Percentiles rank a stretch among this genome's conserved stretches.
Evolutionary conservation across 2,113 vertebrate genomes (phyloP).

Genomic region (Nannospalax galili): DNA sequence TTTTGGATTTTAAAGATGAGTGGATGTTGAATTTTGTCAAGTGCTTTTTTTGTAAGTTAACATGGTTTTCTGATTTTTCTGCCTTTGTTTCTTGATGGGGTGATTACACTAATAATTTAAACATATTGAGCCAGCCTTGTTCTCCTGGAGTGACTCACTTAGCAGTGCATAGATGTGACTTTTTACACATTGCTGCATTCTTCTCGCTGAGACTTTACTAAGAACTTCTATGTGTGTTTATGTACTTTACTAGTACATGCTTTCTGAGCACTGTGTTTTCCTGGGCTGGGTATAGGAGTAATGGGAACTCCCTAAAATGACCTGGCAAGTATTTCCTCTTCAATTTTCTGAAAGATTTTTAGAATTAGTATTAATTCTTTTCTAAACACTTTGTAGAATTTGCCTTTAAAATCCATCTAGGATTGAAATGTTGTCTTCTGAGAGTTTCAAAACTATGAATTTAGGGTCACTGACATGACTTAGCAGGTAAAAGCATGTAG

Average conservation of each 20-base stretch:
- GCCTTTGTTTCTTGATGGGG: neutral
- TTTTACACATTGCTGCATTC: neutral
- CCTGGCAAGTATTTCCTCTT: neutral
- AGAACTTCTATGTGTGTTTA: neutral
- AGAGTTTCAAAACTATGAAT: neutral
- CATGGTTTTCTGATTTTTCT: neutral
- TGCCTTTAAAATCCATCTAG: neutral
- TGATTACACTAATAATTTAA: neutral
- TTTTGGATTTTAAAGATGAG: neutral
- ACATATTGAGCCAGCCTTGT: neutral
- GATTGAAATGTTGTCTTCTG: neutral
- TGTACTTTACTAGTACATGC: neutral
- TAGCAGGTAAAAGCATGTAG: neutral
- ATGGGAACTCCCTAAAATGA: neutral
- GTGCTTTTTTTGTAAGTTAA: conserved; percentile 33
- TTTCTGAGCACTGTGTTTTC: neutral
- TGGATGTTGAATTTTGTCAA: conserved; percentile 13
- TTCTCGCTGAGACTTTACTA: conserved; percentile 15
- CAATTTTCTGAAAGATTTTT: conserved; percentile 16
- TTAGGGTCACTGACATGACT: neutral
- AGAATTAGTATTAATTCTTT: conserved; percentile 20
- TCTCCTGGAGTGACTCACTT: neutral
- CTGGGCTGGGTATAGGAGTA: neutral
- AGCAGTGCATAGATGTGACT: neutral
- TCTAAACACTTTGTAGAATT: neutral